phyloP scores from a whole-genome alignment of 2,888 invertebrate genomes.

The Neoitamus cyanurus region DNA sequence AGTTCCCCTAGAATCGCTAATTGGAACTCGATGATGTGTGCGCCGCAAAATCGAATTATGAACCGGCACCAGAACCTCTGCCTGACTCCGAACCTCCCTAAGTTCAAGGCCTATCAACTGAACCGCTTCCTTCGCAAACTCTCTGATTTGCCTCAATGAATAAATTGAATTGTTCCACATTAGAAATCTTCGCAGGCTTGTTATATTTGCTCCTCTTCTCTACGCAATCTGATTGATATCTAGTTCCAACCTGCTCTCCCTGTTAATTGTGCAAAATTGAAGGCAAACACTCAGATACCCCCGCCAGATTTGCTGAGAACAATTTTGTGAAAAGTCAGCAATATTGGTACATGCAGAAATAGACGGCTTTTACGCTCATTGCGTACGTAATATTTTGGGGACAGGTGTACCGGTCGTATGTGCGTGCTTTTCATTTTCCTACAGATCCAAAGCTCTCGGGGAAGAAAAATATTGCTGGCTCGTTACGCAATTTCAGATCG shows the following conservation, averaged over 20 bases:
- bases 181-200: not conserved
- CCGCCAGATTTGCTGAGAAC: not conserved
- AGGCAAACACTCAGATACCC: not conserved
- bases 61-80: not conserved
- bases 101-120: conserved; percentile 33
- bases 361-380: not conserved
- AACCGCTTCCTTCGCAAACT: not conserved
- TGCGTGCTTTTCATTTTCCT: not conserved
- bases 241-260: not conserved
- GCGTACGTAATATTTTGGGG: not conserved
- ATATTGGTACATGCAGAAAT: not conserved
- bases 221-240: conserved; percentile 8
- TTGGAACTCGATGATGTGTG: conserved; percentile 19
- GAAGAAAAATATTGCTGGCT: not conserved
- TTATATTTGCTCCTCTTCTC: not conserved
- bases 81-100: not conserved
- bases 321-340: not conserved
- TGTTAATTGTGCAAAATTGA: conserved; percentile 16
- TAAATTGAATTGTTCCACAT: conserved; percentile 32
- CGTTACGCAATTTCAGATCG: not conserved
- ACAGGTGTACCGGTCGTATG: not conserved
- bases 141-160: not conserved
- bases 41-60: not conserved
- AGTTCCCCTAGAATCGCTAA: not conserved
- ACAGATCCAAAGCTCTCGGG: not conserved